Conservation (phyloP, 2,888 invertebrate species). For the Coleophora flavipennella region DNA sequence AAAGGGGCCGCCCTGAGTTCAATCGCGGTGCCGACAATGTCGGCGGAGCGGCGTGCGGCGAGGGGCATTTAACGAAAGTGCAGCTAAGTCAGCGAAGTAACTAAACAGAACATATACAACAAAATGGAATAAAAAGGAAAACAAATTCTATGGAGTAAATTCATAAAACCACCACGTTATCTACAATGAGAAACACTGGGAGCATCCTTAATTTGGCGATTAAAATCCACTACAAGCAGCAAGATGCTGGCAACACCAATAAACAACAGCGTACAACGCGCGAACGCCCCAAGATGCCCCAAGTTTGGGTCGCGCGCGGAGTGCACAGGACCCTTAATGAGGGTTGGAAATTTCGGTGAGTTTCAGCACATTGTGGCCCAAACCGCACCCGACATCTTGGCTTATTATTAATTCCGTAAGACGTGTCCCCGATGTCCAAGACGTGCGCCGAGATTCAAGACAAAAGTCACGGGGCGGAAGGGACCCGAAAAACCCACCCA, state of each 20-base stretch:
- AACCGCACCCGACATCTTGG: conserved; percentile 69
- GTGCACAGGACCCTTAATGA: conserved; percentile 69
- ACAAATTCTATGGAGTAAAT: too few species aligned
- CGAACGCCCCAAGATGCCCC: conserved; percentile 55
- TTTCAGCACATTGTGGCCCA: conserved; percentile 67
- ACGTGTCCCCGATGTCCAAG: conserved; percentile 74
- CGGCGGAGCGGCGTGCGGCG: too few species aligned
- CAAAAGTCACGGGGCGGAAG: conserved; percentile 70
- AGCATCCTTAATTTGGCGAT: conserved; percentile 62
- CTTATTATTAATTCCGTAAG: conserved; percentile 75
- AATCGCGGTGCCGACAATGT: too few species aligned
- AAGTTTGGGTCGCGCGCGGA: conserved; percentile 63
- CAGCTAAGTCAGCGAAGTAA: too few species aligned
- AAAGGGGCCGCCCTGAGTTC: too few species aligned
- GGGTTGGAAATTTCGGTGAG: conserved; percentile 70
- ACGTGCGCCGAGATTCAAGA: conserved; percentile 72
- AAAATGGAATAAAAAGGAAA: too few species aligned
- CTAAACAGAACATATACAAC: too few species aligned
- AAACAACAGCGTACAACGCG: conserved; percentile 62
- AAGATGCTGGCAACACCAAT: conserved; percentile 63
- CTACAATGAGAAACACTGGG: conserved; percentile 34
- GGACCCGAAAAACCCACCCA: conserved; percentile 20
- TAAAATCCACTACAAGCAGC: conserved; percentile 57
- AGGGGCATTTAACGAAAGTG: too few species aligned
- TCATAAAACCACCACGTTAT: conserved; percentile 4